Evolutionary conservation across 2,888 invertebrate species (phyloP), one percentile per base, ranked within the genome.

Genomic region (Trachelus tabidus): DNA sequence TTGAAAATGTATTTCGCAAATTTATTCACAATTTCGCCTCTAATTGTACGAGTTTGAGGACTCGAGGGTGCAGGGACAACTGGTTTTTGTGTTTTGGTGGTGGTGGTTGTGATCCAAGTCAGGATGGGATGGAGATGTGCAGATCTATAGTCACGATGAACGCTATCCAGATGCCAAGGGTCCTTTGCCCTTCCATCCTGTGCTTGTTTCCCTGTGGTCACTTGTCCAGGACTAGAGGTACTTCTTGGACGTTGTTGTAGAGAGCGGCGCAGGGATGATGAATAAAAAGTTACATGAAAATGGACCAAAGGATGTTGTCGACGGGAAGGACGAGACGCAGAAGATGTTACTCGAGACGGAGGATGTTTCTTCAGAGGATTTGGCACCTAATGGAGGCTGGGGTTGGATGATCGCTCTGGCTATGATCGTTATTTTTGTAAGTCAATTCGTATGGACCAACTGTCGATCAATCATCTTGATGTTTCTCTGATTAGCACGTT

Each of bases 381-480:
- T 96, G 84, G 96, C 97, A 68, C 97, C 97, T 73, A 97, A 97
- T 90, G 97, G 97, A 76, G 97, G 97, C 77, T 97, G 96, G 96
- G 97, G 97, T 77, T 97, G 97, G 97, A 94, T 97, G 93, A 96
- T 96, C 81, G 96, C 96, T 83, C 92, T 97, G 82, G 97, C 97
- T 85, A 96, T 96, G 89, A 96, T 96, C 90, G 92, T 97, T 90
- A 95, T 96, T 86, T 97, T 96, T 93, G 96, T 97, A 92, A 96
- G 96, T 95, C 81, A 30, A 56, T n/a, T 30, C 11, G 71, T 23
- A 23, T 34, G 71, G 71, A 34, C 12, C 33, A 30, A 15, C 6
- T 31, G 31, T 12, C 3, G 23, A 71, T 34, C n/a, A 3, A 33
- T 31, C 15, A 9, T 12, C 71, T 31, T 34, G 31, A 31, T 12